Evolutionary conservation across 64 coral and sea anemone species (phyloP).

Genomic region (Montipora cactus): DNA sequence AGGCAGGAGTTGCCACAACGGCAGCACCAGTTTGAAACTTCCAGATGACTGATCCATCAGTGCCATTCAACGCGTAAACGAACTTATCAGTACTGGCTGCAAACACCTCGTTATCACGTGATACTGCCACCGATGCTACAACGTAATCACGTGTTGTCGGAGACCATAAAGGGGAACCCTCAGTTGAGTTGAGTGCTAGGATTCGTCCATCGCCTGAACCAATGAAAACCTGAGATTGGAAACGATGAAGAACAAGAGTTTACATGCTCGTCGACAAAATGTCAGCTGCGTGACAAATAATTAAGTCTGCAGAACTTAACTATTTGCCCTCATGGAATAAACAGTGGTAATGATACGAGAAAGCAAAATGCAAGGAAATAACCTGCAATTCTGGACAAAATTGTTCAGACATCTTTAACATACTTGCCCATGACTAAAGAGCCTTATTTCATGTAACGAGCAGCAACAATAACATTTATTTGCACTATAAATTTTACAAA

Average conservation of each 20-base stretch:
- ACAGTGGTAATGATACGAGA: too few species aligned
- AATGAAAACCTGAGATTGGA: slow-evolving; percentile 59
- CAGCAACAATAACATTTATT: too few species aligned
- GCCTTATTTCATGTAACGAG: too few species aligned
- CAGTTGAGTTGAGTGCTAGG: slow-evolving; percentile 73
- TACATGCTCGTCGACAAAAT: not conserved
- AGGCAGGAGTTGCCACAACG: slow-evolving; percentile 68
- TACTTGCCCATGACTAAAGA: too few species aligned
- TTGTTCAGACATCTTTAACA: too few species aligned
- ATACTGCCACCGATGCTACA: slow-evolving; percentile 62
- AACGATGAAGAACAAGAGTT: not conserved
- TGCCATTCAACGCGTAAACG: slow-evolving; percentile 76
- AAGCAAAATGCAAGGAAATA: too few species aligned
- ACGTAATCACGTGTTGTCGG: slow-evolving; percentile 84
- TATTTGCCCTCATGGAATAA: too few species aligned
- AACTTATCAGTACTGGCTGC: slow-evolving; percentile 81
- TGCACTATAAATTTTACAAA: too few species aligned
- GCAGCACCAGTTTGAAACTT: slow-evolving; percentile 80
- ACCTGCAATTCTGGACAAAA: too few species aligned
- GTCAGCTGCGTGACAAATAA: not conserved
- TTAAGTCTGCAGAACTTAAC: too few species aligned
- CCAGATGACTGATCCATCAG: slow-evolving; percentile 81
- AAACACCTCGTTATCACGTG: slow-evolving; percentile 72
- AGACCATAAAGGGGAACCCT: slow-evolving; percentile 67
- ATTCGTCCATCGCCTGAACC: slow-evolving; percentile 86